Conservation (phyloP, 2,113 vertebrate species). For the Tylochromis polylepis region DNA sequence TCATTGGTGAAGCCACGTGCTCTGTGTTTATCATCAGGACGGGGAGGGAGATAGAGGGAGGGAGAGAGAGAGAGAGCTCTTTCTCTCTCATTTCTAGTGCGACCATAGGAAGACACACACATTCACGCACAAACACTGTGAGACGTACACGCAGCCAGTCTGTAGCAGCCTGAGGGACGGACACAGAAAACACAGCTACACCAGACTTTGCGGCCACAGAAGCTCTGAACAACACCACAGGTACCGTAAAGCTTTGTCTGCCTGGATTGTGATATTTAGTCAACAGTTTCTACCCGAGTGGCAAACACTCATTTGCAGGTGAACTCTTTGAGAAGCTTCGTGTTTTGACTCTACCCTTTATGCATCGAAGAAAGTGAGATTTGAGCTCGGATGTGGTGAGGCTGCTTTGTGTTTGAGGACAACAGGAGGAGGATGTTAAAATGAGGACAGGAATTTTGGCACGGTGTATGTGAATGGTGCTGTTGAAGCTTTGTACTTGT, state of each 20-base stretch:
- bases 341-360: not conserved
- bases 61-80: not conserved
- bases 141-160: constrained; percentile 9
- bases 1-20: constrained; percentile 71
- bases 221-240: constrained; percentile 29
- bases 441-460: constrained; percentile 28
- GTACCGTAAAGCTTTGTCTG: constrained; percentile 27
- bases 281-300: not conserved
- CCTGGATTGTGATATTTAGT: not conserved
- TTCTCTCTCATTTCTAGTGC: constrained; percentile 18
- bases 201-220: not conserved
- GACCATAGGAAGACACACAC: constrained; percentile 8
- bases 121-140: not conserved
- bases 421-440: not conserved
- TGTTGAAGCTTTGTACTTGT: constrained; percentile 30
- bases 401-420: not conserved
- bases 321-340: not conserved
- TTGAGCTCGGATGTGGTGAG: not conserved
- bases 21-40: constrained; percentile 75
- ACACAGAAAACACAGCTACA: not conserved
- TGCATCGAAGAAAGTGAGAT: not conserved
- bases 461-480: constrained; percentile 10
- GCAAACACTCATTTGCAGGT: not conserved
- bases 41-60: constrained; percentile 35
- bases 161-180: constrained; percentile 16